Conservation (phyloP, 2,888 invertebrate genomes). For the Cryptocephalus primarius region DNA sequence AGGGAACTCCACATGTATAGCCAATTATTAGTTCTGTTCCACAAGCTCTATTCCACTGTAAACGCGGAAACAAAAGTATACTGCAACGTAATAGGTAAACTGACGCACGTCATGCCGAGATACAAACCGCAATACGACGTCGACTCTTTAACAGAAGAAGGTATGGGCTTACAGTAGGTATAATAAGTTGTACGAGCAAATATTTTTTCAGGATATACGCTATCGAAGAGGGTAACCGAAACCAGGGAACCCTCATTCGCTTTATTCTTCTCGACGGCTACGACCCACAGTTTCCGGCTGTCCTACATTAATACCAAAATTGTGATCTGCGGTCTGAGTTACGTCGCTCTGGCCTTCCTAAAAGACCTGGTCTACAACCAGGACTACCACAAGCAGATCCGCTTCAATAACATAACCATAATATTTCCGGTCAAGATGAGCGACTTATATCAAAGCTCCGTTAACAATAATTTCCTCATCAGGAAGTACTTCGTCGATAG, state of each 20-base stretch:
- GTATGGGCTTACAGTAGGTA: constrained; percentile 2
- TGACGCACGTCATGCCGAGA: constrained; percentile 25
- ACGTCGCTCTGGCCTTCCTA: constrained; percentile 50
- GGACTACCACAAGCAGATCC: constrained; percentile 35
- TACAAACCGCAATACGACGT: constrained; percentile 18
- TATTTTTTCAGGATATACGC: constrained; percentile 9
- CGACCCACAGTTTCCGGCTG: constrained; percentile 41
- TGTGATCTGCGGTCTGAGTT: constrained; percentile 56
- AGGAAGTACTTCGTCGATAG: constrained; percentile 43
- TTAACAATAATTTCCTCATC: constrained; percentile 41
- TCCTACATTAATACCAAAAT: constrained; percentile 46
- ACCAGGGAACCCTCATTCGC: constrained; percentile 32
- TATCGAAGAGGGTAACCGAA: constrained; percentile 10
- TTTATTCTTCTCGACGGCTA: constrained; percentile 45
- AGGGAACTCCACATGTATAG: constrained; percentile 50
- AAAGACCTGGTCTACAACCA: constrained; percentile 47
- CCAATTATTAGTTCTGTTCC: constrained; percentile 44
- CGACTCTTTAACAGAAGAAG: constrained; percentile 17
- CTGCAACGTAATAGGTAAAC: constrained; percentile 12
- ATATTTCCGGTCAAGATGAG: constrained; percentile 50
- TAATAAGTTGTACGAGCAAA: too few species aligned
- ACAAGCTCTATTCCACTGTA: constrained; percentile 20
- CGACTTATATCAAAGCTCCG: constrained; percentile 34
- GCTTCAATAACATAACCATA: constrained; percentile 59
- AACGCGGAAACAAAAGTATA: not conserved